phyloP scores from a whole-genome alignment of 2,888 invertebrate genomes.

The Teleogryllus oceanicus region DNA sequence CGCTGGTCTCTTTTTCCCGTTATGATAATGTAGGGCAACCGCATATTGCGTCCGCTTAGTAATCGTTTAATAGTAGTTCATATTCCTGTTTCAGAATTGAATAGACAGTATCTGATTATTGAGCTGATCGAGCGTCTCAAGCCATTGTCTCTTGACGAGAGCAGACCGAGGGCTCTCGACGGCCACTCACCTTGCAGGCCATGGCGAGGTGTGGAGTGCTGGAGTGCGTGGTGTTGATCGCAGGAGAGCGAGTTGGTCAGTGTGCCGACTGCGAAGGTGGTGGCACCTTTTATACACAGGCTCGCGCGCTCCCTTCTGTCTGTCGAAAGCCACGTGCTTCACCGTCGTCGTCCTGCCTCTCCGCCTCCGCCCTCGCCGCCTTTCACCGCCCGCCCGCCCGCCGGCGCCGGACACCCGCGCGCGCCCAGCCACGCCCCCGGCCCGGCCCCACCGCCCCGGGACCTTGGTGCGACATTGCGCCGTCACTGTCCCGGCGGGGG shows the following conservation, averaged over 20 bases:
- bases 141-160: too few species aligned
- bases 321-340: constrained; percentile 12
- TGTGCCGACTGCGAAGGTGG: not conserved
- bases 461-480: too few species aligned
- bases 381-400: not conserved
- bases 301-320: not conserved
- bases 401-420: not conserved
- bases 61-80: too few species aligned
- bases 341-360: not conserved
- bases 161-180: too few species aligned
- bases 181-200: not conserved
- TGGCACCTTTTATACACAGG: not conserved
- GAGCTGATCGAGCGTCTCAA: too few species aligned
- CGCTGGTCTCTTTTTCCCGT: too few species aligned
- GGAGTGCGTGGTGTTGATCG: not conserved
- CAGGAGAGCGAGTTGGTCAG: not conserved
- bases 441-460: not conserved
- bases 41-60: too few species aligned
- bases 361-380: not conserved
- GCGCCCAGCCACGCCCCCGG: not conserved
- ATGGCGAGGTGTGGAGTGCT: not conserved
- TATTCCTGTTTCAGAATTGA: too few species aligned
- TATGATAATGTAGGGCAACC: too few species aligned
- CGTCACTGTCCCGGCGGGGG: too few species aligned
- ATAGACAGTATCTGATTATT: too few species aligned